Base-by-base conservation (phyloP, 2,113 vertebrate species). In the Myocastor coypus region DNA sequence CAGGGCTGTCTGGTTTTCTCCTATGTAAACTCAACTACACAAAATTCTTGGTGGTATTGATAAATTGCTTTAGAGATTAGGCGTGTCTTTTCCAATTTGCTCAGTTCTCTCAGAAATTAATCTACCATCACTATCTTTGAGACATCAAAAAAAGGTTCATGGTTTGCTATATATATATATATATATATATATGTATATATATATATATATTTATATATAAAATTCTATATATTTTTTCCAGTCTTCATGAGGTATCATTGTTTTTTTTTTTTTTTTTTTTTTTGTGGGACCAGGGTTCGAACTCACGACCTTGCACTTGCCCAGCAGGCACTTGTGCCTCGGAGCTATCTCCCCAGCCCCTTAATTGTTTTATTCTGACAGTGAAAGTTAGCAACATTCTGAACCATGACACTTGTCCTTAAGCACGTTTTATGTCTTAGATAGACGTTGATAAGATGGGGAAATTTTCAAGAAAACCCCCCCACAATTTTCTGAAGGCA, bases 1-100 rank as follows among this genome's bases (percentile, higher is more conserved):
- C 28, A 32, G 66, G 3, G 26, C 52, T 26, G 0, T 24, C 57
- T 86, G 17, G 34, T 8, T 20, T 2, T 10, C 68, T 68, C 22
- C 20, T 26, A 63, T 32, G 14, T 14, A 6, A 14, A 17, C 0
- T 2, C 1, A 1, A 3, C 28, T 37, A 1, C 42, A 32, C 3
- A 24, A 7, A 55, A 3, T 46, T 71, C 73, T 42, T 26, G 32
- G 7, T 57, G 37, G 26, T 20, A 37, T 11, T 55, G 40, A 61
- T 12, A 26, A 42, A 63, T n/a, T 37, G 22, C 30, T 30, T 9
- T 26, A 77, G 61, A 77, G 75, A 68, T 69, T 69, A 86, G 26
- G n/a, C 42, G 24, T 81, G 59, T 11, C 10, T 83, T 83, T n/a
- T 37, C 6, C 16, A 11, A 46, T 91, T 63, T 71, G 30, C 30